These are phyloP conservation scores for Stichopus horrens DNA, from an alignment of 53 echinoderm and acorn worm genomes.

Conservation along the genomic window DNA sequence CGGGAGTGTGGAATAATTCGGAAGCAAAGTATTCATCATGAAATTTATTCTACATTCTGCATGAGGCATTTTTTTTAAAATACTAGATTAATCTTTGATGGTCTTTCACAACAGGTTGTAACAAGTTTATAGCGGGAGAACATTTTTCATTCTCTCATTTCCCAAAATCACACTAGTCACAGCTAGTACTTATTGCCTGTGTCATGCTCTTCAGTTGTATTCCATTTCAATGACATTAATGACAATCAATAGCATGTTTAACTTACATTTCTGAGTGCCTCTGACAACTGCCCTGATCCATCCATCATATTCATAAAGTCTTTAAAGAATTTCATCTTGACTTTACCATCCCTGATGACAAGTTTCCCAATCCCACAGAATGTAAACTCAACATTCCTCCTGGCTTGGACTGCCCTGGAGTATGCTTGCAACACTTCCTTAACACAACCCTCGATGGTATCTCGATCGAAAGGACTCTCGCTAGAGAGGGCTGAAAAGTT, in stretches of 20 bases:
- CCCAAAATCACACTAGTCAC: no score
- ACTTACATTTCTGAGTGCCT: constrained; percentile 94
- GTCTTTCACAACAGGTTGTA: no score
- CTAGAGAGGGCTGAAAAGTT: constrained; percentile 89
- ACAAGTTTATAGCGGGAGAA: no score
- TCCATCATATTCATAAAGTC: constrained; percentile 98
- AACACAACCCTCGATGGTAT: constrained; percentile 90
- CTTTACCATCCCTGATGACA: constrained; percentile 86
- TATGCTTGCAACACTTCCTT: constrained; percentile 87
- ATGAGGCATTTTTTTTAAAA: no score
- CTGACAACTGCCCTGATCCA: constrained; percentile 79
- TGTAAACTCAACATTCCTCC: constrained; percentile 85
- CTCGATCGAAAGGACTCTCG: constrained; percentile 94
- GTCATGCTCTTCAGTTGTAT: no score
- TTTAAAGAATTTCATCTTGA: constrained; percentile 99
- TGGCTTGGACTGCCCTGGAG: constrained; percentile 80
- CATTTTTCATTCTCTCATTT: no score
- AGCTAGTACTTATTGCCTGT: no score
- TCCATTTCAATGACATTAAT: no score
- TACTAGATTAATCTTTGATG: no score
- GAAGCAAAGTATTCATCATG: no score
- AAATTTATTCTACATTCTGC: no score
- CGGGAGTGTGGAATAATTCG: no score
- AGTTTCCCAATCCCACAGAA: constrained; percentile 88
- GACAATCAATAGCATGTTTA: not conserved